Percentiles rank a stretch among this genome's conserved stretches.
Conservation (phyloP, 92 coral and sea anemone species). For the Pocillopora meandrina region DNA sequence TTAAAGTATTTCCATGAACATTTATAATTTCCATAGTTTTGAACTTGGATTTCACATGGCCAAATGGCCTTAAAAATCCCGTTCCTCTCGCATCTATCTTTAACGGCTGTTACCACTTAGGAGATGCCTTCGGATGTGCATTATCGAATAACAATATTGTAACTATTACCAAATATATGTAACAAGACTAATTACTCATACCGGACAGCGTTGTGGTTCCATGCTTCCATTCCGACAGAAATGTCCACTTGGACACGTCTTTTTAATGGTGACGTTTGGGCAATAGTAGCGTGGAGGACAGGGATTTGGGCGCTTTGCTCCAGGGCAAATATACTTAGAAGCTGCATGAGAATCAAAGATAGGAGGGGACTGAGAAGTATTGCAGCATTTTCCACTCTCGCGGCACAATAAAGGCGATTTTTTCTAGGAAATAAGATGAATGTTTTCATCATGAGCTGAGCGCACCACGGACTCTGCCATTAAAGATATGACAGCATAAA, state of each 20-base stretch:
- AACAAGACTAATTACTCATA: constrained; percentile 19
- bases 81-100: too few species aligned
- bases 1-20: too few species aligned
- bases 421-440: constrained; percentile 12
- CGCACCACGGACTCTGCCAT: not conserved
- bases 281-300: constrained; percentile 75
- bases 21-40: too few species aligned
- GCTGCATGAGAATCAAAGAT: constrained; percentile 30
- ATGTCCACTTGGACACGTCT: constrained; percentile 66
- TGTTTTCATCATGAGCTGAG: not conserved
- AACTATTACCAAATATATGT: too few species aligned
- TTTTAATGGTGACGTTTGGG: constrained; percentile 69
- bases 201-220: constrained; percentile 76
- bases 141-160: too few species aligned
- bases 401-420: constrained; percentile 56
- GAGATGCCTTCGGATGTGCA: too few species aligned
- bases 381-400: constrained; percentile 67
- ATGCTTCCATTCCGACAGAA: constrained; percentile 77
- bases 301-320: constrained; percentile 59
- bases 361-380: constrained; percentile 69
- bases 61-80: too few species aligned
- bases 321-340: constrained; percentile 57
- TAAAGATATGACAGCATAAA: too few species aligned
- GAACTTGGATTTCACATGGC: too few species aligned
- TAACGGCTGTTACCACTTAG: too few species aligned